A percentile compares a stretch with the other conserved stretches of the same genome.
Evolutionary conservation across 1,140 invertebrate genomes (phyloP).

Genomic region (Mamestra configurata): DNA sequence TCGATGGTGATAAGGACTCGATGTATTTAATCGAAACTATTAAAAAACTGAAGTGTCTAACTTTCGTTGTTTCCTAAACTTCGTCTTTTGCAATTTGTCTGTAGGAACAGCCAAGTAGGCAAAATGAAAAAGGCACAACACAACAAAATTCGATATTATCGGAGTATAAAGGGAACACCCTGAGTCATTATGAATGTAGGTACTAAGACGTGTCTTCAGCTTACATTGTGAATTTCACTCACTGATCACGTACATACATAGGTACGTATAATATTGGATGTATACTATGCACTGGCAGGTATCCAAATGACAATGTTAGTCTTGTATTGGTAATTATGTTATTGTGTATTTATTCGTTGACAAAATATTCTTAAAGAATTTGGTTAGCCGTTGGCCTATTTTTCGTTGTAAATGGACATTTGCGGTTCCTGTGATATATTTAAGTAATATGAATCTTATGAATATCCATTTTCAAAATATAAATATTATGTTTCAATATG

Average conservation of each 20-base stretch:
- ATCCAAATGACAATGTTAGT: slow-evolving; percentile 15
- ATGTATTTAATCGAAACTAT: no score
- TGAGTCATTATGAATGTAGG: slow-evolving; percentile 44
- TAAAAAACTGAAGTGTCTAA: no score
- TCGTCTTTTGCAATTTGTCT: neutral
- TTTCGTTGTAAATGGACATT: no score
- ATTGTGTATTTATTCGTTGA: slow-evolving; percentile 7
- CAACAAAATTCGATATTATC: slow-evolving; percentile 6
- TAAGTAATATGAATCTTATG: no score
- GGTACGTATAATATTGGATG: neutral
- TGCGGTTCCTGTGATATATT: no score
- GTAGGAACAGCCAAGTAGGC: neutral
- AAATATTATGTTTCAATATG: no score
- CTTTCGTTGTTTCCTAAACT: neutral
- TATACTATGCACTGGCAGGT: neutral
- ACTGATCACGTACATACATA: slow-evolving; percentile 29
- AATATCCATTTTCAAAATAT: no score
- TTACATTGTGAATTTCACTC: slow-evolving; percentile 33
- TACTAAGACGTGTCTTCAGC: slow-evolving; percentile 36
- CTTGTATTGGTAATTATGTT: neutral
- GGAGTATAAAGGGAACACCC: slow-evolving; percentile 13
- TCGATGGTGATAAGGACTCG: no score
- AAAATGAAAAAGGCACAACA: neutral
- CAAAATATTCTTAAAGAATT: neutral
- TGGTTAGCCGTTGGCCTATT: no score